Conservation (phyloP, 2,888 invertebrate genomes). For the Petrophora chlorosata region DNA sequence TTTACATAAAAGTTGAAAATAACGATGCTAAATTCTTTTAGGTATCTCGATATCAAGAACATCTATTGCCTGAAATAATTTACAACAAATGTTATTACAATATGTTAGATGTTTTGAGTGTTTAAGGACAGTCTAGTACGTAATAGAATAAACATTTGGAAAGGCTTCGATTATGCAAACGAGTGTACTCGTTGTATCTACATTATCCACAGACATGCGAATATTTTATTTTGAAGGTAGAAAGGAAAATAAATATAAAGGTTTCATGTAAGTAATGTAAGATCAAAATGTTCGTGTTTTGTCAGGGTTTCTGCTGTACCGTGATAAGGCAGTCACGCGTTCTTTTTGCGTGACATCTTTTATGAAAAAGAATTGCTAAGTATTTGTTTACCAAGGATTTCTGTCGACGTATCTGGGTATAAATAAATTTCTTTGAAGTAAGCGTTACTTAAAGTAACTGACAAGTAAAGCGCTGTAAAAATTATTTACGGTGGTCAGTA, state of each 20-base stretch:
- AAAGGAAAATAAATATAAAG: conserved; percentile 18
- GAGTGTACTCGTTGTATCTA: conserved; percentile 3
- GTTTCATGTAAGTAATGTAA: conserved; percentile 12
- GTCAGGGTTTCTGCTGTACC: conserved; percentile 19
- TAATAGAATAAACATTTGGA: not conserved
- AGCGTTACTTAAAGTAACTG: no score
- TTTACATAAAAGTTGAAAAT: no score
- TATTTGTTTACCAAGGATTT: conserved; percentile 8
- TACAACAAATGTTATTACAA: no score
- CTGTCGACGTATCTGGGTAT: no score
- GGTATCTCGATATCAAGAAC: no score
- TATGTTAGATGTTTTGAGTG: no score
- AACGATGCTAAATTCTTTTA: no score
- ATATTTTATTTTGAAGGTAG: conserved; percentile 4
- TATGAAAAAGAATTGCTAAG: conserved; percentile 17
- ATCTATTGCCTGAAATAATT: no score
- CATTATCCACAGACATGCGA: conserved; percentile 11
- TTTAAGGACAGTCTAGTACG: no score
- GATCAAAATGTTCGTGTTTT: conserved; percentile 27
- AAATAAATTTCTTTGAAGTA: no score
- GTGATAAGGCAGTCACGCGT: conserved; percentile 25
- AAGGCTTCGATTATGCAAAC: conserved; percentile 15
- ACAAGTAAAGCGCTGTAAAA: no score
- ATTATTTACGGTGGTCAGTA: no score
- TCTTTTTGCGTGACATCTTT: conserved; percentile 18